These are phyloP conservation scores for Limnodromus scolopaceus DNA, from an alignment of 2,797 vertebrate species.

Conservation along the genomic window DNA sequence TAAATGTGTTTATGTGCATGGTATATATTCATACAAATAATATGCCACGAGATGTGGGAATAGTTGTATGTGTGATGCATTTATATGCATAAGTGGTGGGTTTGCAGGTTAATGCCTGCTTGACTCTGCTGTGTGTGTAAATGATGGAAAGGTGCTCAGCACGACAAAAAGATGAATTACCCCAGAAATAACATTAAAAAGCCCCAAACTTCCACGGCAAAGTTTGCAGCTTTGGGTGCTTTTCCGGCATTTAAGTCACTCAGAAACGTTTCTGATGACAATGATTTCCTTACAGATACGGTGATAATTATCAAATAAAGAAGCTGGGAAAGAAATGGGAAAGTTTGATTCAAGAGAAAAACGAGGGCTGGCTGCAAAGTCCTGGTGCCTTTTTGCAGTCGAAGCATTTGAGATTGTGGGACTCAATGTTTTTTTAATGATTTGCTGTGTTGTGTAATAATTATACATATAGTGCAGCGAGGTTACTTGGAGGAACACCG, in stretches of 20 bases:
- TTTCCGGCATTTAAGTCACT: neutral
- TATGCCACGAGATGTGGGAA: constrained; percentile 19
- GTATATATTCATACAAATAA: constrained; percentile 40
- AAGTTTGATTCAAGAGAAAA: constrained; percentile 38
- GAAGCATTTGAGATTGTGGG: constrained; percentile 43
- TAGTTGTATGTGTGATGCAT: constrained; percentile 8
- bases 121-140: neutral
- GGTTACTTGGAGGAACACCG: constrained; percentile 66
- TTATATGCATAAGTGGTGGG: constrained; percentile 37
- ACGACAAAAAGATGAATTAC: neutral
- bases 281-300: constrained; percentile 35
- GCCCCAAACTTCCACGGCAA: constrained; percentile 5
- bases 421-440: constrained; percentile 66
- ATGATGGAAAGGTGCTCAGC: constrained; percentile 44
- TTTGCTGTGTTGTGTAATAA: constrained; percentile 66
- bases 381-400: constrained; percentile 43
- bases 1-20: constrained; percentile 28
- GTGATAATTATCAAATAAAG: constrained; percentile 50
- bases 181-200: neutral
- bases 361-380: constrained; percentile 12
- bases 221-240: constrained; percentile 61
- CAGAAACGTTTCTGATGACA: neutral
- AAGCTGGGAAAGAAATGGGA: constrained; percentile 10
- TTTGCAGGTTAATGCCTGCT: constrained; percentile 57
- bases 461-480: constrained; percentile 51